Evolutionary conservation across 2,113 vertebrate genomes (phyloP).

Genomic region (Pungitius pungitius): DNA sequence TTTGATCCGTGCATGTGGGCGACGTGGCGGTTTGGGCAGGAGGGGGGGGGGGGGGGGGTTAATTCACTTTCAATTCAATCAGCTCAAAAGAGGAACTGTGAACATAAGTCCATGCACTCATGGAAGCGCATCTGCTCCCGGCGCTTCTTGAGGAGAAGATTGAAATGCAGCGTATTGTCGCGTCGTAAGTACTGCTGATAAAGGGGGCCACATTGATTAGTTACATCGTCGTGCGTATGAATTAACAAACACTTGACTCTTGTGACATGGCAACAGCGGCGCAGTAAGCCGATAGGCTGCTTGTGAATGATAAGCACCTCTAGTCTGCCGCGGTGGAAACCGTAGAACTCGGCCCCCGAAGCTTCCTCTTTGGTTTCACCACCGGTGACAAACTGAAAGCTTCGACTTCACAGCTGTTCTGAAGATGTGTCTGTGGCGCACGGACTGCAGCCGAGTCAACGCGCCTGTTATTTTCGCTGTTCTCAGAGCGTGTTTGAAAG

Average conservation of each 20-base stretch:
- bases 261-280: slow-evolving; percentile 56
- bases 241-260: slow-evolving; percentile 28
- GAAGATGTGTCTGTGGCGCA: slow-evolving; percentile 1
- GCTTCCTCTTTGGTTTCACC: slow-evolving; percentile 67
- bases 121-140: not conserved
- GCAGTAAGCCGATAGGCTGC: slow-evolving; percentile 60
- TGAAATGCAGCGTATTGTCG: not conserved
- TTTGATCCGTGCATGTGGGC: slow-evolving; percentile 10
- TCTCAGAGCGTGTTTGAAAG: slow-evolving; percentile 1
- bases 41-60: not conserved
- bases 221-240: slow-evolving; percentile 18
- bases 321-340: slow-evolving; percentile 56
- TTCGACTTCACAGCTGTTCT: slow-evolving; percentile 52
- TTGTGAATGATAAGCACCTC: slow-evolving; percentile 56
- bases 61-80: slow-evolving; percentile 49
- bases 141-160: not conserved
- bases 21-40: no score
- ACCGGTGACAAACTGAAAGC: slow-evolving; percentile 47
- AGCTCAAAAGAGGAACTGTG: slow-evolving; percentile 47
- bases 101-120: not conserved
- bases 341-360: slow-evolving; percentile 27
- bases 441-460: slow-evolving; percentile 26
- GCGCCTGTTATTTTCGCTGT: slow-evolving; percentile 9
- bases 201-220: slow-evolving; percentile 40
- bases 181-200: not conserved